phyloP scores from a whole-genome alignment of 2,797 vertebrate genomes.

The Gymnopithys bicolor region DNA sequence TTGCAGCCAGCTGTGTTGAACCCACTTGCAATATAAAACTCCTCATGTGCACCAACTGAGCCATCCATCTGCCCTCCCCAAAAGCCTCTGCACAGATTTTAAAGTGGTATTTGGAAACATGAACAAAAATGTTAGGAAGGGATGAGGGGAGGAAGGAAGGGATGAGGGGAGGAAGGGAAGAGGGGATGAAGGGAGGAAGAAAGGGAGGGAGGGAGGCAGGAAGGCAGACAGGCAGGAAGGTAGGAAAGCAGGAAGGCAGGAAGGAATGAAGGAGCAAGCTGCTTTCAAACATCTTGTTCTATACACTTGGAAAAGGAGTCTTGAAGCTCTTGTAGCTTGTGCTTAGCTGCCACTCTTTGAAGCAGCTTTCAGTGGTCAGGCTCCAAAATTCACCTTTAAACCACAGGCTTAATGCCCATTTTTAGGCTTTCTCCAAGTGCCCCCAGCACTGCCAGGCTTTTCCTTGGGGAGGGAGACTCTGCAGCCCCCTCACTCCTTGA shows the following conservation, averaged over 20 bases:
- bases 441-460: not conserved
- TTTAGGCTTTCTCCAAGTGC: not conserved
- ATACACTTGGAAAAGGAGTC: not conserved
- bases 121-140: not conserved
- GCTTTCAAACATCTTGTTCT: not conserved
- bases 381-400: not conserved
- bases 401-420: not conserved
- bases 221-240: fast-evolving
- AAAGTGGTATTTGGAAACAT: not conserved
- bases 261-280: not conserved
- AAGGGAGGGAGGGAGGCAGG: not conserved
- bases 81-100: not conserved
- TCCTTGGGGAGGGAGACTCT: not conserved
- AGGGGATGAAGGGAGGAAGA: not conserved
- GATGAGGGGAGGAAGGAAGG: not conserved
- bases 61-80: fast-evolving
- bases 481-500: not conserved
- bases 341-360: not conserved
- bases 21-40: not conserved
- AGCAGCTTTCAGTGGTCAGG: not conserved
- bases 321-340: not conserved
- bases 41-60: not conserved
- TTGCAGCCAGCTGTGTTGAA: not conserved
- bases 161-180: not conserved
- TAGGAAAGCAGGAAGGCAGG: not conserved